phyloP scores from a whole-genome alignment of 2,113 vertebrate genomes.

The Chamaea fasciata region DNA sequence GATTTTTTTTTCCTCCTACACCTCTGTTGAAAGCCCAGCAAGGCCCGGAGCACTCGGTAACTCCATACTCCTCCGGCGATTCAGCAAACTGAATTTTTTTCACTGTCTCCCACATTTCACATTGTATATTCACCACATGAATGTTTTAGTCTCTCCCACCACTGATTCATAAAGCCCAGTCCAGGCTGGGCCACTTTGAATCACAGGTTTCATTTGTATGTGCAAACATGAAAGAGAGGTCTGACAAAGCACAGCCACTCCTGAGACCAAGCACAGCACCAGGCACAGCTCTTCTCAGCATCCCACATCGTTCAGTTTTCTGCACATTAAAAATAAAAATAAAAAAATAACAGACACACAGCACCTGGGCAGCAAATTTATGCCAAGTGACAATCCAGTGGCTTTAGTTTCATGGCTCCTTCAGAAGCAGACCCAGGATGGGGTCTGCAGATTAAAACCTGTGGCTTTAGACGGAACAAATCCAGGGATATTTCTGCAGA shows the following conservation, averaged over 20 bases:
- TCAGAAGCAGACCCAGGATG: neutral
- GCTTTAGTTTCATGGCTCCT: neutral
- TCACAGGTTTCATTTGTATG: neutral
- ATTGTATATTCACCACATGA: neutral
- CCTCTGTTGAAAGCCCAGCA: neutral
- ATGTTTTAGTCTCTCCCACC: neutral
- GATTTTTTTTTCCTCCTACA: neutral
- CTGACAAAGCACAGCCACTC: neutral
- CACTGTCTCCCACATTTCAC: neutral
- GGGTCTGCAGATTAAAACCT: neutral
- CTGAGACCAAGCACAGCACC: neutral
- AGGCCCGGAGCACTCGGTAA: neutral
- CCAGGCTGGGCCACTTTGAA: neutral
- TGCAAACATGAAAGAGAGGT: neutral
- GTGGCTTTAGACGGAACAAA: neutral
- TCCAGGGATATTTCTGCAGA: neutral
- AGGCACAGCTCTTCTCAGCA: neutral
- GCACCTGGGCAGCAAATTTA: neutral
- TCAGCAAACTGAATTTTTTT: neutral
- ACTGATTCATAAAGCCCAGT: neutral
- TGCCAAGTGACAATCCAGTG: neutral
- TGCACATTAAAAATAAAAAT: neutral
- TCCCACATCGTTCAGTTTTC: neutral
- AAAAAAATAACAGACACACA: rapidly evolving
- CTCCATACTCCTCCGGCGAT: rapidly evolving